A percentile compares a stretch with the other conserved stretches of the same genome.
These are phyloP conservation scores for Halcyon chelicuti DNA, from an alignment of 2,797 vertebrate genomes.

Conservation along the genomic window DNA sequence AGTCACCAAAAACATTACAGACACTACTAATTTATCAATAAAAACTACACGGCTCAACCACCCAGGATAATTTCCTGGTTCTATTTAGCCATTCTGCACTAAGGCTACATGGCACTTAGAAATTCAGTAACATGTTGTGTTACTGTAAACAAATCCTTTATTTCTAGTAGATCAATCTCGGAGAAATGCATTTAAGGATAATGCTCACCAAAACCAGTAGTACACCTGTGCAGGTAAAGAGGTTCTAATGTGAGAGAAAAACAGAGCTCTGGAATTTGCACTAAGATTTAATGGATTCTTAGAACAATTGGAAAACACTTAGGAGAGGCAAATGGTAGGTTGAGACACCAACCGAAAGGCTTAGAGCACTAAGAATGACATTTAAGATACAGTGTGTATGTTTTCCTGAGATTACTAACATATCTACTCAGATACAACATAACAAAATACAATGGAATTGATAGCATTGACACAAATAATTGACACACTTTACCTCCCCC, in stretches of 20 bases:
- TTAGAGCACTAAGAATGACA: not conserved
- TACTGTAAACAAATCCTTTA: not conserved
- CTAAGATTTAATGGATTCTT: not conserved
- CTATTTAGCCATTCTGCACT: not conserved
- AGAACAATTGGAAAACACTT: not conserved
- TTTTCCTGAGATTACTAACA: not conserved
- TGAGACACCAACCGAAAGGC: not conserved
- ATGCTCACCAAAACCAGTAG: not conserved
- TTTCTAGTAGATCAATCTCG: not conserved
- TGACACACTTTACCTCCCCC: fast-evolving
- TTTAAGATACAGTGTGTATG: not conserved
- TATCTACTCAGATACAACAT: not conserved
- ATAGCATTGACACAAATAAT: not conserved
- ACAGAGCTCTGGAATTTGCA: not conserved
- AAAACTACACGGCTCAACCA: not conserved
- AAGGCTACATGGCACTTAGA: not conserved
- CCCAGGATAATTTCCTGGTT: not conserved
- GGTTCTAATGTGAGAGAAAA: not conserved
- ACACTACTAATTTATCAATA: not conserved
- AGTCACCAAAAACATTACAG: not conserved
- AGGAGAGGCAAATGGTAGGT: not conserved
- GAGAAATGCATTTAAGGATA: not conserved
- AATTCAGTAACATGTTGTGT: not conserved
- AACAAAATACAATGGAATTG: not conserved
- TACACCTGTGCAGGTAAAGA: not conserved